These are phyloP conservation scores for Anthopleura xanthogrammica DNA, from an alignment of 92 coral and sea anemone species.

Conservation along the genomic window DNA sequence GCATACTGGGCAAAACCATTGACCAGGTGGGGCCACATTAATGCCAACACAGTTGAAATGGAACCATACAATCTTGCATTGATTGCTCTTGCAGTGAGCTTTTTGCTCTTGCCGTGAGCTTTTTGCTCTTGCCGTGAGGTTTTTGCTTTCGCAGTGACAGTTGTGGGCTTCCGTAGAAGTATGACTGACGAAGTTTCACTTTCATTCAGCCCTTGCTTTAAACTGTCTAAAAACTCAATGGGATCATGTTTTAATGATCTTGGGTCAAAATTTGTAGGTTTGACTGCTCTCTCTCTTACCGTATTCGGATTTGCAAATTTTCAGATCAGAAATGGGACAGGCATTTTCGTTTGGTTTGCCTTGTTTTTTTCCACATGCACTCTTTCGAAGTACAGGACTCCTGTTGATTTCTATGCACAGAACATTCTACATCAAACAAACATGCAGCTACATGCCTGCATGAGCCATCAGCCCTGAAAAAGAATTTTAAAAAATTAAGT, in stretches of 20 bases:
- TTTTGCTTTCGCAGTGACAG: too few species aligned
- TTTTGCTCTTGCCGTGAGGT: too few species aligned
- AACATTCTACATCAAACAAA: conserved; percentile 28
- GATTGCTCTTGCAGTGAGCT: too few species aligned
- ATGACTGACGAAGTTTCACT: conserved; percentile 29
- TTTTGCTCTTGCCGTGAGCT: too few species aligned
- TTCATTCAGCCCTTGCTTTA: conserved; percentile 37
- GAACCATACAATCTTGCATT: too few species aligned
- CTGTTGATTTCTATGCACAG: conserved; percentile 17
- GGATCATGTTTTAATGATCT: conserved; percentile 25
- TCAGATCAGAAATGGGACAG: conserved; percentile 22
- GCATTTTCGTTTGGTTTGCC: conserved; percentile 36
- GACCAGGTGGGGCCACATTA: too few species aligned
- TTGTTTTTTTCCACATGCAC: conserved; percentile 34
- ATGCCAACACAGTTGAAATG: too few species aligned
- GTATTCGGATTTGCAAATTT: conserved; percentile 32
- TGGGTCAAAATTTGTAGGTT: conserved; percentile 41
- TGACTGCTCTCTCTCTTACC: conserved; percentile 20
- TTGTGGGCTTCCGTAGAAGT: background rate
- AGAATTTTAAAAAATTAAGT: background rate
- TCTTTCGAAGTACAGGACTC: conserved; percentile 34
- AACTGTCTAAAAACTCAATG: conserved; percentile 1
- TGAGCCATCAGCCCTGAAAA: conserved; percentile 38
- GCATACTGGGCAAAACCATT: too few species aligned
- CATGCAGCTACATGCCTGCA: conserved; percentile 37